These are phyloP conservation scores for Drosophila maculinotata DNA, from an alignment of 2,888 invertebrate genomes.

Conservation along the genomic window DNA sequence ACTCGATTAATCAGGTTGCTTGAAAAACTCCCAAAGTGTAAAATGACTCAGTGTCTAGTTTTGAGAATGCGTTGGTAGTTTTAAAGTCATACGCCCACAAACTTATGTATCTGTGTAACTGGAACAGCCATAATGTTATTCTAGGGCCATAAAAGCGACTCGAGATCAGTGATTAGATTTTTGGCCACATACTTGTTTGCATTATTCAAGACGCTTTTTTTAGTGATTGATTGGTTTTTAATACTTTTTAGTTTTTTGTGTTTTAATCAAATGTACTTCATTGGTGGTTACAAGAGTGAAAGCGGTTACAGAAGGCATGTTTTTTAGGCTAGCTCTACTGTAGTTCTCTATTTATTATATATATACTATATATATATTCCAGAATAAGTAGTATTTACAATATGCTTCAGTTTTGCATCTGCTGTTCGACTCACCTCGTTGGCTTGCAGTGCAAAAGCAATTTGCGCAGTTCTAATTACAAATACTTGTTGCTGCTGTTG, in stretches of 20 bases:
- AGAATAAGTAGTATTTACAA: too few relatives aligned
- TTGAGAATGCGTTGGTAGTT: slow-evolving; percentile 47
- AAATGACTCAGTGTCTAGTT: slow-evolving; percentile 46
- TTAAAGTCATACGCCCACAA: slow-evolving; percentile 17
- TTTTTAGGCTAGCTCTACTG: slow-evolving; percentile 51
- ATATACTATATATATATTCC: too few relatives aligned
- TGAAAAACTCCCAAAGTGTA: too few relatives aligned
- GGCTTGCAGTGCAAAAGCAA: slow-evolving; percentile 45
- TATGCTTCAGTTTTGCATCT: too few relatives aligned
- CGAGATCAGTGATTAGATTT: slow-evolving; percentile 37
- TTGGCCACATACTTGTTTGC: slow-evolving; percentile 35
- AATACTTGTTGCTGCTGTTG: slow-evolving; percentile 26
- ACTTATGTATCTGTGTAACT: slow-evolving; percentile 59
- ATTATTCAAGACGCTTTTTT: slow-evolving; percentile 55
- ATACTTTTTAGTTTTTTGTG: slow-evolving; percentile 27
- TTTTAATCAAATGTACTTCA: slow-evolving; percentile 23
- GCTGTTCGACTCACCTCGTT: slow-evolving; percentile 43
- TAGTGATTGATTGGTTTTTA: slow-evolving; percentile 19
- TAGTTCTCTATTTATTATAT: slow-evolving; percentile 4
- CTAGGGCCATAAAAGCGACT: slow-evolving; percentile 61
- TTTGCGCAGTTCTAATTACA: slow-evolving; percentile 76
- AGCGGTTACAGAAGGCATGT: slow-evolving; percentile 31
- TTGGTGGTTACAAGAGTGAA: slow-evolving; percentile 36
- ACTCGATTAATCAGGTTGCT: slow-evolving; percentile 29
- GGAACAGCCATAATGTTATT: slow-evolving; percentile 65